Percentiles rank a stretch among this genome's conserved stretches.
Evolutionary conservation across 1,140 invertebrate genomes (phyloP).

Genomic region (Microplitis mediator): DNA sequence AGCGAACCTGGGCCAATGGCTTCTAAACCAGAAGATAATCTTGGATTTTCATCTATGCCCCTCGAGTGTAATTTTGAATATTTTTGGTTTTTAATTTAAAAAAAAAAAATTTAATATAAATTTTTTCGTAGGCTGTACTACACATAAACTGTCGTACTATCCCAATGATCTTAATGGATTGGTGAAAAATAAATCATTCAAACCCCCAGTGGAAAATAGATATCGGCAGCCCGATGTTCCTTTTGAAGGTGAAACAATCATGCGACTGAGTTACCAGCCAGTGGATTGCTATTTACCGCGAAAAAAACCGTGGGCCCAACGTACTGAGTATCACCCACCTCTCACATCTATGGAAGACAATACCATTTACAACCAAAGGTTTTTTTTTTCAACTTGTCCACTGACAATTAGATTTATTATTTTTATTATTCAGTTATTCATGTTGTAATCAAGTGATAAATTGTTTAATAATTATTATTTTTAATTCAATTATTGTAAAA

Average conservation of each 20-base stretch:
- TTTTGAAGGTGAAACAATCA: slow-evolving; percentile 61
- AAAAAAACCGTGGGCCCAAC: slow-evolving; percentile 42
- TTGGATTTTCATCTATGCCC: slow-evolving; percentile 38
- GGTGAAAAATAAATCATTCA: slow-evolving; percentile 42
- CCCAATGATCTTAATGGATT: slow-evolving; percentile 39
- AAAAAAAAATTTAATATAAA: neutral
- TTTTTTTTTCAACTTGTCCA: neutral
- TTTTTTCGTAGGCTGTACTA: slow-evolving; percentile 47
- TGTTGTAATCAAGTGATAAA: neutral
- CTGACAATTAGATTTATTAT: neutral
- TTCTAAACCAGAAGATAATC: slow-evolving; percentile 37
- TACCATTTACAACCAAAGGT: slow-evolving; percentile 55
- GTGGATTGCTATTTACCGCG: slow-evolving; percentile 33
- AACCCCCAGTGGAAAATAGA: slow-evolving; percentile 46
- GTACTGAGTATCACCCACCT: slow-evolving; percentile 38
- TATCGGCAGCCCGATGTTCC: slow-evolving; percentile 56
- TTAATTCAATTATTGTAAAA: neutral
- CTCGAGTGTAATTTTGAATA: slow-evolving; percentile 44
- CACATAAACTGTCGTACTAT: slow-evolving; percentile 52
- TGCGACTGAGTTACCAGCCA: slow-evolving; percentile 54
- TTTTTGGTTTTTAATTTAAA: neutral
- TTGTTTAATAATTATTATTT: neutral
- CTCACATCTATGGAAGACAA: slow-evolving; percentile 45
- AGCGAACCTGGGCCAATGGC: neutral
- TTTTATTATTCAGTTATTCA: neutral